Evolutionary conservation across 2,888 invertebrate genomes (phyloP).

Genomic region (Plagiodera versicolora): DNA sequence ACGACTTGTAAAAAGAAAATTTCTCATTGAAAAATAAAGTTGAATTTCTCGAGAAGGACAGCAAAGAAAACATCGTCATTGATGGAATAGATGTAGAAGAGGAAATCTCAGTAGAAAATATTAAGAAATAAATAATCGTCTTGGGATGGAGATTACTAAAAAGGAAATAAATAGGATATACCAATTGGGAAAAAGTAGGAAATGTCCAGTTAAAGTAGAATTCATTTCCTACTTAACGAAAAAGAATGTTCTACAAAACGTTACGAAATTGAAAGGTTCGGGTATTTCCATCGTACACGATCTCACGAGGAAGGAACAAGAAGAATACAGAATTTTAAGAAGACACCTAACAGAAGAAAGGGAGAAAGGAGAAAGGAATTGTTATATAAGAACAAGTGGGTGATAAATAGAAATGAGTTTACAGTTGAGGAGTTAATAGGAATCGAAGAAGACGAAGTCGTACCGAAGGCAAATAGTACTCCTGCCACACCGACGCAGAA

Average conservation of each 20-base stretch:
- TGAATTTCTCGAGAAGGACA: too few species aligned
- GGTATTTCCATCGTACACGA: constrained; percentile 8
- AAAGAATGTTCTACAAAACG: constrained; percentile 8
- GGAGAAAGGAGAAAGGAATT: constrained; percentile 8
- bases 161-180: constrained; percentile 4
- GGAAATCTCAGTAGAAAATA: neutral
- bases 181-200: constrained; percentile 4
- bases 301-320: constrained; percentile 7
- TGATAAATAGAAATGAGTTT: constrained; percentile 9
- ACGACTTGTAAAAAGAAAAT: constrained; percentile 12
- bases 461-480: constrained; percentile 9
- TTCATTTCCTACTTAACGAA: constrained; percentile 3
- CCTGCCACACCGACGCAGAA: constrained; percentile 10
- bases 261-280: constrained; percentile 6
- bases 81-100: too few species aligned
- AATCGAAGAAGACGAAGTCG: constrained; percentile 9
- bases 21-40: too few species aligned
- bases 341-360: constrained; percentile 5
- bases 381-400: constrained; percentile 5
- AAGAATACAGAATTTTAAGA: constrained; percentile 10
- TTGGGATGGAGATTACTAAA: constrained; percentile 1
- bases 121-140: constrained; percentile 6
- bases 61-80: too few species aligned
- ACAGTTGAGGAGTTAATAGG: constrained; percentile 7
- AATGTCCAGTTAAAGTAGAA: constrained; percentile 8